Base-by-base conservation (phyloP, 2,113 vertebrate genomes). In the Entosphenus tridentatus region DNA sequence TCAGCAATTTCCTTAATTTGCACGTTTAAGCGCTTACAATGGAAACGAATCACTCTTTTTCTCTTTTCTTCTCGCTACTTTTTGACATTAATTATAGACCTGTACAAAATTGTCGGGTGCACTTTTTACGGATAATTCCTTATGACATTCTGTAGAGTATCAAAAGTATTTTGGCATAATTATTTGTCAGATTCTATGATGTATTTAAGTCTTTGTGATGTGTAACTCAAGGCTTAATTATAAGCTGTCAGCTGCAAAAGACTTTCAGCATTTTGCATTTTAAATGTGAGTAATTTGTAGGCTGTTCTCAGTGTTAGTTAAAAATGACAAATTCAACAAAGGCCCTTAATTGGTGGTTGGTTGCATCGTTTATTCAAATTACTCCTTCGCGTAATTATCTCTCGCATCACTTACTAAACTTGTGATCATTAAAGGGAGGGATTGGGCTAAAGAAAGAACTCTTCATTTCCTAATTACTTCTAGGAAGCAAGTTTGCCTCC, bases 301-400 rank as follows among this genome's bases (percentile, higher is more conserved):
- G 21, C 62, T 65, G 62, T 21, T 65, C 21, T 21, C n/a, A 65
- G 62, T 65, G 21, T 16, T 65, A 65, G 62, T 65, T 65, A 65
- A 10, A 65, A 65, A 65, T 65, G 62, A 65, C 62, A 65, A 65
- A 65, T 65, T 65, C 62, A 9, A 65, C 62, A 65, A 65, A 65
- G 62, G 21, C 62, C n/a, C 21, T 65, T 65, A 65, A 65, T 65
- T 65, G 21, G 8, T 21, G 21, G 62, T 65, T n/a, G 62, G 21
- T 10, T 65, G 62, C 62, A 65, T 65, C 62, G 21, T 65, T 65
- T 65, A 65, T 65, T 65, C 62, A 65, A 65, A 65, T 65, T 65
- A 65, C 21, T 16, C 62, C 21, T 21, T 65, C n/a, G 9, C 8
- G 62, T 65, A 65, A 65, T 65, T 65, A 13, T 17, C 58, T 39